Conservation (phyloP, 2,113 vertebrate genomes). For the Ceyx cyanopectus region DNA sequence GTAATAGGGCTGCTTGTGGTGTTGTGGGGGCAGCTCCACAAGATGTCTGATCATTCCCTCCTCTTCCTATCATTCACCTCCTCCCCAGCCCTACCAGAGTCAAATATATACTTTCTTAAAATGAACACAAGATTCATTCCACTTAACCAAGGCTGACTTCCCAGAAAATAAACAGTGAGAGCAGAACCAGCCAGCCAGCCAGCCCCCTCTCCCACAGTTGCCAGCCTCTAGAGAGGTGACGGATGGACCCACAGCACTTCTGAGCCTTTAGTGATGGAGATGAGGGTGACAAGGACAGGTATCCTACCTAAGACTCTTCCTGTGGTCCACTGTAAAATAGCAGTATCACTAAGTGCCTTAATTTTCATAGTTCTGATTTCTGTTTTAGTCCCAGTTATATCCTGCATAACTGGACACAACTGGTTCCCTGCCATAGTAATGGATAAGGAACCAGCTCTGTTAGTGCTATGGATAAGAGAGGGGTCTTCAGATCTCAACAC, state of each 20-base stretch:
- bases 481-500: not conserved
- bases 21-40: conserved; percentile 21
- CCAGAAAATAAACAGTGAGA: conserved; percentile 48
- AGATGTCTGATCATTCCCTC: conserved; percentile 15
- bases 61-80: conserved; percentile 61
- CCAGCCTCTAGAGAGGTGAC: not conserved
- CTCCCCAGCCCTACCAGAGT: conserved; percentile 18
- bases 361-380: not conserved
- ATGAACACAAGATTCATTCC: conserved; percentile 50
- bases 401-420: not conserved
- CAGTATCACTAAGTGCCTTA: not conserved
- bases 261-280: not conserved
- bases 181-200: not conserved
- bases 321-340: not conserved
- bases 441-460: not conserved
- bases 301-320: not conserved
- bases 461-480: not conserved
- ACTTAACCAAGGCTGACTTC: conserved; percentile 58
- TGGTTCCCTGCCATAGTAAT: not conserved
- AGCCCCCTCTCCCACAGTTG: not conserved
- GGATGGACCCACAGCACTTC: not conserved
- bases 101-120: conserved; percentile 74
- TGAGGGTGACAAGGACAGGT: not conserved
- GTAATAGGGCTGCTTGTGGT: conserved; percentile 21
- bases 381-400: not conserved